phyloP scores from a whole-genome alignment of 2,797 vertebrate genomes.

The Leuciscus waleckii region DNA sequence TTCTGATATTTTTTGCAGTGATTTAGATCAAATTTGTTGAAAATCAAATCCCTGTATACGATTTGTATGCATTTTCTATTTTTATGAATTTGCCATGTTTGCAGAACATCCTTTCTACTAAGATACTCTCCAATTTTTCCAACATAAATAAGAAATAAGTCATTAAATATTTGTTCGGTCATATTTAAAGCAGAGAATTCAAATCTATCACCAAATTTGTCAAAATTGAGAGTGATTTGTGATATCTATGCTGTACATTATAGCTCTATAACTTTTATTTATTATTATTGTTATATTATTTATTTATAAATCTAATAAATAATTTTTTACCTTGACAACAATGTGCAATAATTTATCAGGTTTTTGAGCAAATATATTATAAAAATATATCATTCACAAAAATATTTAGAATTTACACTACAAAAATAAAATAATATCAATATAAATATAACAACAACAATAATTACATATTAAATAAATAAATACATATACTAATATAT shows the following conservation, averaged over 20 bases:
- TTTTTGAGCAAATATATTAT: not conserved
- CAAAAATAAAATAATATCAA: not conserved
- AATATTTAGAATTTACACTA: not conserved
- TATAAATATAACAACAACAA: not conserved
- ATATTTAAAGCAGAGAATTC: conserved; percentile 21
- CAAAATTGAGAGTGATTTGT: not conserved
- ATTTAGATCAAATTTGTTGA: not conserved
- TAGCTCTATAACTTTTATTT: not conserved
- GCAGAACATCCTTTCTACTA: not conserved
- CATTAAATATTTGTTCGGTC: not conserved
- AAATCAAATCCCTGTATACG: not conserved
- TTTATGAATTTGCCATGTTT: not conserved
- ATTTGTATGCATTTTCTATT: not conserved
- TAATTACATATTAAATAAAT: not conserved
- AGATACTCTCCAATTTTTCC: not conserved
- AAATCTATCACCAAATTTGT: not conserved
- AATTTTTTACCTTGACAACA: not conserved
- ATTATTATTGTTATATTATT: not conserved
- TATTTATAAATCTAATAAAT: no score
- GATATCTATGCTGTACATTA: not conserved
- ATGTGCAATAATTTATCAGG: not conserved
- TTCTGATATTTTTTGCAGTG: not conserved
- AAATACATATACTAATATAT: not conserved
- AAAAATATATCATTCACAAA: not conserved
- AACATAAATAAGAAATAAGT: not conserved